Evolutionary conservation across 1,140 invertebrate genomes (phyloP).

Genomic region (Cydia pomonella): DNA sequence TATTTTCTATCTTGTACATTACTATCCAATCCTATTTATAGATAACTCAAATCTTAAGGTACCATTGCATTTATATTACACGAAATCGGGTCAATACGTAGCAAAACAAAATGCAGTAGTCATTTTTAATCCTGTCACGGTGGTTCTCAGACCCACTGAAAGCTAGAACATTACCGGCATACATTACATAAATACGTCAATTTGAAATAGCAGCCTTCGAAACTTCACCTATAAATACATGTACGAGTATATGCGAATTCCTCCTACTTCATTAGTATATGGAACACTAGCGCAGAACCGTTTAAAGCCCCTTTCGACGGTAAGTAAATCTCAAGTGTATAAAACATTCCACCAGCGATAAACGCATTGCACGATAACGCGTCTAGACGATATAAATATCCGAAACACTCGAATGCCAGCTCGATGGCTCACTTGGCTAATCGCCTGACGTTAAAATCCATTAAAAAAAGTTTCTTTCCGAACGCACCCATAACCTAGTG

Average conservation of each 20-base stretch:
- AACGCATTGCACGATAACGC: slow-evolving; percentile 67
- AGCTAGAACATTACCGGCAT: too few species aligned
- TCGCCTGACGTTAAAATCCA: slow-evolving; percentile 63
- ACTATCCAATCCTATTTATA: background rate
- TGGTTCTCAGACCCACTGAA: too few species aligned
- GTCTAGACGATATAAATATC: slow-evolving; percentile 78
- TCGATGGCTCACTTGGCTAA: slow-evolving; percentile 78
- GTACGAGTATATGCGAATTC: background rate
- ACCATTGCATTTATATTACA: background rate
- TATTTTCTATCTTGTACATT: background rate
- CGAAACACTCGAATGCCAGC: slow-evolving; percentile 73
- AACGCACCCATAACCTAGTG: slow-evolving; percentile 65
- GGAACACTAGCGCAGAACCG: slow-evolving; percentile 15
- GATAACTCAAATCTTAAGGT: background rate
- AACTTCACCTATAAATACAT: too few species aligned
- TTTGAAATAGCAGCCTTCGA: too few species aligned
- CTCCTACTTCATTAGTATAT: background rate
- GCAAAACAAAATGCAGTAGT: too few species aligned
- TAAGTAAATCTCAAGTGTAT: slow-evolving; percentile 64
- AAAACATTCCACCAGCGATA: slow-evolving; percentile 72
- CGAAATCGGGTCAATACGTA: too few species aligned
- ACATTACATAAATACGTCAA: too few species aligned
- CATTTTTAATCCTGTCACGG: too few species aligned
- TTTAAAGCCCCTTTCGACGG: slow-evolving; percentile 44
- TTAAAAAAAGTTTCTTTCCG: slow-evolving; percentile 55